phyloP scores from a whole-genome alignment of 2,113 vertebrate genomes.

The Copsychus sechellarum region DNA sequence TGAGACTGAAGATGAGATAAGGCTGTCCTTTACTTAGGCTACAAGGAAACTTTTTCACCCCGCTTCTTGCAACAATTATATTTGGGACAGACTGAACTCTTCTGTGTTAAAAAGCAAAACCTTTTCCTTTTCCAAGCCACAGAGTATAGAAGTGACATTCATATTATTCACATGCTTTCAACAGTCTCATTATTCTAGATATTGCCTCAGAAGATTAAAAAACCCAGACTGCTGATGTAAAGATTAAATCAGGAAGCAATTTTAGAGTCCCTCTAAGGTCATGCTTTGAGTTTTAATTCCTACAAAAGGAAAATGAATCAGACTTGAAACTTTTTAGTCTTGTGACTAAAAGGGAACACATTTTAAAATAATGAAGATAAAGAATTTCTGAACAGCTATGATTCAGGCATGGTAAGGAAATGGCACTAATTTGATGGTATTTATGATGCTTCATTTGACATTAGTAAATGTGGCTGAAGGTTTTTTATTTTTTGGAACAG shows the following conservation, averaged over 20 bases:
- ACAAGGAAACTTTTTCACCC: neutral
- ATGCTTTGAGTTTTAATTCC: constrained; percentile 19
- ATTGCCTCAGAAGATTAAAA: neutral
- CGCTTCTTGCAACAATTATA: neutral
- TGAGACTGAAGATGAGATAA: neutral
- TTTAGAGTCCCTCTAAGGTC: neutral
- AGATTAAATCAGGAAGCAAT: neutral
- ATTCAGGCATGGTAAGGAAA: neutral
- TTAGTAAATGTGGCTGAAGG: neutral
- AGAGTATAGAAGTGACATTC: neutral
- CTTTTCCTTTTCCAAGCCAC: neutral
- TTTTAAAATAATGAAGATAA: neutral
- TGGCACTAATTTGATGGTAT: neutral
- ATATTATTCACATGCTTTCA: neutral
- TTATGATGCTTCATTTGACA: neutral
- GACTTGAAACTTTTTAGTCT: neutral
- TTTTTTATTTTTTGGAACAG: neutral
- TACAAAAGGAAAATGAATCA: neutral
- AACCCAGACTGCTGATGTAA: neutral
- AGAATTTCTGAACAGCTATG: neutral
- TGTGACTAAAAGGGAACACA: neutral
- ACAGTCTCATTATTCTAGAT: neutral
- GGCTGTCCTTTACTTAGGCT: neutral
- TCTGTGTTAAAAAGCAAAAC: neutral
- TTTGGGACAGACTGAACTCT: neutral